Percentiles rank a stretch among this genome's conserved stretches.
Evolutionary conservation across 2,888 invertebrate species (phyloP).

Genomic region (Hololepta plana): DNA sequence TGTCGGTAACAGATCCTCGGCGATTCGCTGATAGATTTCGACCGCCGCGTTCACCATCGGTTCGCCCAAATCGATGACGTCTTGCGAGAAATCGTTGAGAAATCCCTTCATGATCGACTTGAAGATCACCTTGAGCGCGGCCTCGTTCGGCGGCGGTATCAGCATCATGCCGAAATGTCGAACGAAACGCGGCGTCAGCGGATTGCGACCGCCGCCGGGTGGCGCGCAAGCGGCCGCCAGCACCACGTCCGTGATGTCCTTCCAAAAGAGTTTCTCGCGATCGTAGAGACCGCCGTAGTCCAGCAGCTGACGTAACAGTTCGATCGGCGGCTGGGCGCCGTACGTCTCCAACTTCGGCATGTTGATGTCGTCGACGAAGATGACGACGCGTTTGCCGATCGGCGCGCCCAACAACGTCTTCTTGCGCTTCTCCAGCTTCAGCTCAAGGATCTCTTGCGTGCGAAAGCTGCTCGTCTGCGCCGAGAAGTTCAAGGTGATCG

Average conservation of each 20-base stretch:
- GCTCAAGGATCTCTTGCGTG: slow-evolving; percentile 74
- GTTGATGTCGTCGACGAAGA: slow-evolving; percentile 84
- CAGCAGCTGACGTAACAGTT: slow-evolving; percentile 56
- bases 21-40: slow-evolving; percentile 64
- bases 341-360: slow-evolving; percentile 79
- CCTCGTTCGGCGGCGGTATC: slow-evolving; percentile 64
- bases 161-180: slow-evolving; percentile 77
- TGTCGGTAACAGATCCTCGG: slow-evolving; percentile 67
- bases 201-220: slow-evolving; percentile 79
- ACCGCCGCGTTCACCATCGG: slow-evolving; percentile 68
- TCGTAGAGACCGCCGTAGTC: slow-evolving; percentile 75
- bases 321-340: slow-evolving; percentile 84
- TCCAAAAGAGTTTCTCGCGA: slow-evolving; percentile 77
- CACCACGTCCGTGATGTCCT: slow-evolving; percentile 66
- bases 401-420: slow-evolving; percentile 68
- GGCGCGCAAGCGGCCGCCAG: slow-evolving; percentile 74
- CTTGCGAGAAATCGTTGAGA: slow-evolving; percentile 54
- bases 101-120: slow-evolving; percentile 59
- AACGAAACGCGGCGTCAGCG: slow-evolving; percentile 66
- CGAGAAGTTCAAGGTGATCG: slow-evolving; percentile 72
- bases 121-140: slow-evolving; percentile 62
- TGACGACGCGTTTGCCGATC: slow-evolving; percentile 59
- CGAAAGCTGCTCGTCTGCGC: slow-evolving; percentile 76
- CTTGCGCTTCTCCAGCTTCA: slow-evolving; percentile 67
- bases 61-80: slow-evolving; percentile 46